Base-by-base conservation (phyloP, 2,797 vertebrate genomes). In the Micrastur ruficollis region DNA sequence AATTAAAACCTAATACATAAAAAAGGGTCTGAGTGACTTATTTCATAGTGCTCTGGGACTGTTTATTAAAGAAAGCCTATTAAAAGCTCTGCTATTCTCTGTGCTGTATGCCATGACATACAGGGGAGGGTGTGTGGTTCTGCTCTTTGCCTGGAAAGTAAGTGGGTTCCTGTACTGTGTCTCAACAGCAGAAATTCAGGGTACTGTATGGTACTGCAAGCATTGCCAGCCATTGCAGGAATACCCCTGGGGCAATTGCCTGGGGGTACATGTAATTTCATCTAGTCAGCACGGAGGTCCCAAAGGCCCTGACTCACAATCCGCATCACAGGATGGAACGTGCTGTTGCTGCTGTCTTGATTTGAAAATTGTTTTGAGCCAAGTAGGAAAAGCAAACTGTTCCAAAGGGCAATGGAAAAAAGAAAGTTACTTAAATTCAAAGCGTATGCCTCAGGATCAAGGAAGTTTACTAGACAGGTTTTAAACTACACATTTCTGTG, bases 391-490 rank as follows among this genome's bases (percentile, higher is more conserved):
- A 93, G 75, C 90, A 95, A 95, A 93, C 76, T 49, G 26, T 94
- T 96, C 95, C 90, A 95, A 95, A 95, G 72, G 70, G 88, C 91
- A 96, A 0, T 2, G 26, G 62, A 94, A 97, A 90, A 96, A 97
- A 95, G 95, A 97, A 98, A 98, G 95, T 95, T 87, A 81, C 95
- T 97, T 56, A 97, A 96, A 95, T 93, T 91, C 93, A 94, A 83
- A 96, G 96, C n/a, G 52, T 97, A 86, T 97, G 97, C 96, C 87
- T 81, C 26, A 80, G 90, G 86, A 93, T 95, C 25, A 90, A 94
- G 97, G 97, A 97, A 97, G 95, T 97, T 95, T 96, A 93, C 90
- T 86, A 96, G 97, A 96, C 94, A 63, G 97, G 93, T 96, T 95
- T 93, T 86, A 76, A 97, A 94, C 89, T 38, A 80, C 90, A 91